Conservation (phyloP, 2,797 vertebrate species). For the Danio albolineatus region DNA sequence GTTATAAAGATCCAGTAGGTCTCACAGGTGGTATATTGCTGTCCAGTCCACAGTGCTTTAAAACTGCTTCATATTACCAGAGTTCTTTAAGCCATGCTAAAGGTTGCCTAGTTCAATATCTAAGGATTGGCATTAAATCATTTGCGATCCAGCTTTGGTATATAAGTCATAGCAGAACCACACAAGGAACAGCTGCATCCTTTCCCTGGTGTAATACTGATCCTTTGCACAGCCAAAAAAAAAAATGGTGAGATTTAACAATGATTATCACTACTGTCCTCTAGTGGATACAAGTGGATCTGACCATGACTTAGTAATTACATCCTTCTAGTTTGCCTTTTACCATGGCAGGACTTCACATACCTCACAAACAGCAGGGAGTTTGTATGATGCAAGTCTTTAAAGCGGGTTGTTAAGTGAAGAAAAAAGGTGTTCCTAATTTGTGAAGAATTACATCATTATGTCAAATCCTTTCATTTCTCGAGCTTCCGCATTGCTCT, state of each 20-base stretch:
- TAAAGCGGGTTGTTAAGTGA: neutral
- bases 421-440: neutral
- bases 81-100: neutral
- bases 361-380: neutral
- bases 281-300: constrained; percentile 39
- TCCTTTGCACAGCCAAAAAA: neutral
- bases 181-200: constrained; percentile 43
- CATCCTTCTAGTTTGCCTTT: neutral
- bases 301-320: neutral
- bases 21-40: neutral
- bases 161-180: neutral
- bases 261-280: constrained; percentile 32
- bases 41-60: neutral
- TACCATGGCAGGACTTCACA: neutral
- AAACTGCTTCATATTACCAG: neutral
- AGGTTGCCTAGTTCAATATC: too few relatives aligned
- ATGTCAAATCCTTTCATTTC: neutral
- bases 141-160: constrained; percentile 10
- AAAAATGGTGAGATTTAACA: neutral
- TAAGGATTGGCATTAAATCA: neutral
- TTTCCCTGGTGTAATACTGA: neutral
- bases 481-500: neutral
- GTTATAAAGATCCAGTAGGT: too few relatives aligned
- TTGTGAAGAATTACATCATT: neutral
- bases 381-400: constrained; percentile 9